A percentile compares a stretch with the other conserved stretches of the same genome.
These are phyloP conservation scores for Coregonus sp. DNA, from an alignment of 2,797 vertebrate species.

Conservation along the genomic window DNA sequence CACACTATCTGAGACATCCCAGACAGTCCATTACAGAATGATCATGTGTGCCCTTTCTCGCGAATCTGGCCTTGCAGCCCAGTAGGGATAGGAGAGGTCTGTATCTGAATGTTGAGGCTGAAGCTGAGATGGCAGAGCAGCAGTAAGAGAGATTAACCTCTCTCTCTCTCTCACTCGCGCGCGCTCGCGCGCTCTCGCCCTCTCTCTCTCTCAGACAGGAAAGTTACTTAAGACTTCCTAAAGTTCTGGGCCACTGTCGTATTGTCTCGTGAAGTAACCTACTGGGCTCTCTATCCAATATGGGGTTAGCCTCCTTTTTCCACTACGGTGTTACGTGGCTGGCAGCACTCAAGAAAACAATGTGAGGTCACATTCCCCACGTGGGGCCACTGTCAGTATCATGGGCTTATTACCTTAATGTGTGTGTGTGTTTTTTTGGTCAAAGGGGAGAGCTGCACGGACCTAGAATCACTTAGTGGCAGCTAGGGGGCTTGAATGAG, in stretches of 20 bases:
- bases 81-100: conserved; percentile 19
- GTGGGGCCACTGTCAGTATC: conserved; percentile 44
- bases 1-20: background rate
- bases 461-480: background rate
- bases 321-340: background rate
- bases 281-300: conserved; percentile 66
- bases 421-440: conserved; percentile 33
- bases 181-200: no score
- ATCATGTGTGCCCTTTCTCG: conserved; percentile 49
- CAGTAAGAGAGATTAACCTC: conserved; percentile 46
- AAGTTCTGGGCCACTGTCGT: conserved; percentile 63
- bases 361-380: conserved; percentile 22
- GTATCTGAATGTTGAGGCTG: conserved; percentile 33
- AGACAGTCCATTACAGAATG: conserved; percentile 3
- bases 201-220: conserved; percentile 62
- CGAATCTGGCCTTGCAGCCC: conserved; percentile 59
- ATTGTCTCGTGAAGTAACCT: conserved; percentile 48
- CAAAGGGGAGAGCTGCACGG: background rate
- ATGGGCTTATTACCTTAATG: conserved; percentile 31
- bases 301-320: conserved; percentile 80
- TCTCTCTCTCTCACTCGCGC: no score
- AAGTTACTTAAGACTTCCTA: conserved; percentile 77
- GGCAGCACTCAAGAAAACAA: background rate
- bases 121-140: conserved; percentile 28
- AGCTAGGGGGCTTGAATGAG: background rate